Evolutionary conservation across 2,797 vertebrate genomes (phyloP).

Genomic region (Thripadectes ignobilis): DNA sequence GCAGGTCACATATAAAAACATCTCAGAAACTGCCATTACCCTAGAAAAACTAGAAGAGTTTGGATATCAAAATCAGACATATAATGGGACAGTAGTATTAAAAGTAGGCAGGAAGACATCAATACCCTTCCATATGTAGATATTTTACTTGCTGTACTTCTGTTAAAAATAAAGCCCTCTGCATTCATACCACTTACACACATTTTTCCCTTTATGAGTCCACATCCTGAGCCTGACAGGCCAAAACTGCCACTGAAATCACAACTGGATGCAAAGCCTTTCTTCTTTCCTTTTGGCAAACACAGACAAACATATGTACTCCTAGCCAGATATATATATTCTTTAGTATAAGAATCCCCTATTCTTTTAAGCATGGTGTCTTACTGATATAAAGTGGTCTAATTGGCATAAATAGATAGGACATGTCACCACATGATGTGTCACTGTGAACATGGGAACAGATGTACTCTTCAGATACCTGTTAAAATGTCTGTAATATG

Average conservation of each 20-base stretch:
- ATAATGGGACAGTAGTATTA: not conserved
- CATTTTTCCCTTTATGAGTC: not conserved
- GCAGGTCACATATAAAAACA: not conserved
- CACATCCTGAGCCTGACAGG: not conserved
- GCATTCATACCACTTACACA: not conserved
- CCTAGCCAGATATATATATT: not conserved
- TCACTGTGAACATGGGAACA: conserved; percentile 38
- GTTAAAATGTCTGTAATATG: conserved; percentile 28
- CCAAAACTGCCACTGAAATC: not conserved
- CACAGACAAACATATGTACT: not conserved
- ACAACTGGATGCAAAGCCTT: not conserved
- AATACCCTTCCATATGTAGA: not conserved
- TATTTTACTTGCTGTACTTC: not conserved
- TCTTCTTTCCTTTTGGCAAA: not conserved
- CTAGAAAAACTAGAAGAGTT: not conserved
- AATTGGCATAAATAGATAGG: conserved; percentile 41
- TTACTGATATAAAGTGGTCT: not conserved
- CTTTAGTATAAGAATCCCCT: not conserved
- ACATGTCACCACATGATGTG: conserved; percentile 22
- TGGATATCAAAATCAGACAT: not conserved
- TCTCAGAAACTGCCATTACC: not conserved
- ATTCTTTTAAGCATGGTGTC: not conserved
- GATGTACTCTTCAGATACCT: conserved; percentile 32
- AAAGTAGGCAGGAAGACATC: not conserved
- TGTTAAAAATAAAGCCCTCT: not conserved